Evolutionary conservation across 2,888 invertebrate genomes (phyloP), one percentile per base, ranked within the genome.

Genomic region (Caenorhabditis drosophilae): DNA sequence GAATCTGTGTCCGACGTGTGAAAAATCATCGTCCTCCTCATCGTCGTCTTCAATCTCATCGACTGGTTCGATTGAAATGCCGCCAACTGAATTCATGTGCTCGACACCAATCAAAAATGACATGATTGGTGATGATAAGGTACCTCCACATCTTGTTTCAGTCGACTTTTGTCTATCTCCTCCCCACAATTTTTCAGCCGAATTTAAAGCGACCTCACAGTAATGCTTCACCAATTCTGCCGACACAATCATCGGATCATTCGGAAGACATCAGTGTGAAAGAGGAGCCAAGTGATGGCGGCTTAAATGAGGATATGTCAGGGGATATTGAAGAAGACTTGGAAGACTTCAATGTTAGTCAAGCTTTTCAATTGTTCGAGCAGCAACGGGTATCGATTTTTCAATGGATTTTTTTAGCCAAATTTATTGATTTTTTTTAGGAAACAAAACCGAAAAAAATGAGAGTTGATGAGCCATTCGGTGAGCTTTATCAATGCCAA

Each of bases 401-500:
- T n/a, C n/a, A n/a, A n/a, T n/a, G n/a, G n/a, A n/a, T n/a, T n/a
- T n/a, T n/a, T n/a, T n/a, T n/a, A n/a, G n/a, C n/a, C n/a, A n/a
- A n/a, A n/a, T n/a, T n/a, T n/a, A n/a, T n/a, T n/a, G n/a, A n/a
- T 25, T 23, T 2, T 4, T 47, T 47, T 31, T 4, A 63, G 52
- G 63, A 53, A 18, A 26, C 46, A 2, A 49, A 56, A 20, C 15
- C 36, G 16, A 57, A 54, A 22, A 63, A 58, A 22, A n/a, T 42
- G 4, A 52, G 47, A 20, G n/a, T 12, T 6, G 63, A 63, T 2
- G 63, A 63, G 40, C 63, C 63, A 15, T 63, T 63, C 45, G 63
- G 63, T 12, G 63, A 63, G 36, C 49, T 63, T 22, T 63, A 59
- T 31, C 64, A 66, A 35, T 66, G 57, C 42, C 66, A 66, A 23